Conservation (phyloP, 2,888 invertebrate species). For the Endomychus coccineus region DNA sequence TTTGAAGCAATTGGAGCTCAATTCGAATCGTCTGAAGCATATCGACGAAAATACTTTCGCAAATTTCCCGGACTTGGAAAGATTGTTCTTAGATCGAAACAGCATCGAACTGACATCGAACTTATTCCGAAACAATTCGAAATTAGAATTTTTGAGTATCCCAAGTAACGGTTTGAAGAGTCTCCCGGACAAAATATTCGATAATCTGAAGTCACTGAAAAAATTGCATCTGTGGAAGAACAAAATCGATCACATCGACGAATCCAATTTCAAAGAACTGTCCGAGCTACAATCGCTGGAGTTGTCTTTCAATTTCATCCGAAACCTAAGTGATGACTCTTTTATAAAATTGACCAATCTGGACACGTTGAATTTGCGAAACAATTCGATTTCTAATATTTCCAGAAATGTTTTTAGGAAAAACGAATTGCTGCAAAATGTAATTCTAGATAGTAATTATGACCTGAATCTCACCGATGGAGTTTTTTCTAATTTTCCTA, state of each 20-base stretch:
- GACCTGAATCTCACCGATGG: conserved; percentile 4
- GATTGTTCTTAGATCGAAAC: conserved; percentile 1
- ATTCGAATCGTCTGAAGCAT: too few relatives aligned
- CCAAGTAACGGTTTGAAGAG: neutral
- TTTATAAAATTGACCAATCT: conserved; percentile 7
- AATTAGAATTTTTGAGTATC: neutral
- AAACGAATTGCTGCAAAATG: neutral
- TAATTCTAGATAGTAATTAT: neutral
- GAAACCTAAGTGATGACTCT: conserved; percentile 1
- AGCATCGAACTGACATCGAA: neutral
- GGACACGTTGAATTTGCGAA: conserved; percentile 2
- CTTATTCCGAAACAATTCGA: conserved; percentile 1
- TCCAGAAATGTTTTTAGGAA: conserved; percentile 4
- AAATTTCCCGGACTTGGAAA: conserved; percentile 7
- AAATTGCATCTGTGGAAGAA: conserved; percentile 4
- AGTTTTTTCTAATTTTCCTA: conserved; percentile 7
- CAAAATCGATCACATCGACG: neutral
- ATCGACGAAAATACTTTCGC: too few relatives aligned
- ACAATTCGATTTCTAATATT: conserved; percentile 5
- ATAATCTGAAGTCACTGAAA: conserved; percentile 1
- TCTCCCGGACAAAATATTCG: neutral
- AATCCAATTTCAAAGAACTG: conserved; percentile 1
- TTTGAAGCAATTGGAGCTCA: too few relatives aligned
- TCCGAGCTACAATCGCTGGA: neutral
- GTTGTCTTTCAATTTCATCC: conserved; percentile 2